A percentile compares a stretch with the other conserved stretches of the same genome.
These are phyloP conservation scores for Rhabdornis inornatus DNA, from an alignment of 2,113 vertebrate genomes.

Conservation along the genomic window DNA sequence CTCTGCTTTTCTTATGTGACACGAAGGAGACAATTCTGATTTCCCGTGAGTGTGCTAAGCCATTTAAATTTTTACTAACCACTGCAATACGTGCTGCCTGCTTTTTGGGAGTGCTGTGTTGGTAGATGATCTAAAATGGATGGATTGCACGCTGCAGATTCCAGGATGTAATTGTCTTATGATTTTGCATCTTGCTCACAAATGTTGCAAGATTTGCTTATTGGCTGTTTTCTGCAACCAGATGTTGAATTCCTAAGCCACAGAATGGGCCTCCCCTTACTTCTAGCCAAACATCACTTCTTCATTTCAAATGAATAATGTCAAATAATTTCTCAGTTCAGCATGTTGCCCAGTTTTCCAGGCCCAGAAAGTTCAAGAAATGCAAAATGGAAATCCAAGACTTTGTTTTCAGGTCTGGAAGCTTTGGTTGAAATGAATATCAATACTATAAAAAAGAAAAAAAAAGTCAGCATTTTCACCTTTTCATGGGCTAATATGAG, in stretches of 20 bases:
- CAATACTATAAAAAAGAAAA: background rate
- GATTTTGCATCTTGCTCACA: background rate
- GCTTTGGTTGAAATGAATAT: background rate
- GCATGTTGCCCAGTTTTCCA: background rate
- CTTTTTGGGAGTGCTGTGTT: background rate
- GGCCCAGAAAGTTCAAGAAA: background rate
- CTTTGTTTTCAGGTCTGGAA: background rate
- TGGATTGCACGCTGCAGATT: background rate
- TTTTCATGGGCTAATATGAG: background rate
- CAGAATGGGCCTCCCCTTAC: background rate
- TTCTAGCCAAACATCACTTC: background rate
- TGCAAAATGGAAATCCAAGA: background rate
- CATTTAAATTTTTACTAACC: background rate
- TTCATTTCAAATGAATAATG: background rate
- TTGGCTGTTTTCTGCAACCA: background rate
- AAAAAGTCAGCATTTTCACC: background rate
- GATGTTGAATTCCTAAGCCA: background rate
- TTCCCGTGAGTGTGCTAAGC: background rate
- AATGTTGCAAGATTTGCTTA: background rate
- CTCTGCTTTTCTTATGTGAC: background rate
- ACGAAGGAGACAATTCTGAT: accelerated
- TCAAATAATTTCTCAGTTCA: background rate
- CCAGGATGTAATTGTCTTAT: background rate
- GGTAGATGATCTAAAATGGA: background rate
- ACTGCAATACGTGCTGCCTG: background rate